Evolutionary conservation across 2,113 vertebrate genomes (phyloP).

Genomic region (Rhinoderma darwinii): DNA sequence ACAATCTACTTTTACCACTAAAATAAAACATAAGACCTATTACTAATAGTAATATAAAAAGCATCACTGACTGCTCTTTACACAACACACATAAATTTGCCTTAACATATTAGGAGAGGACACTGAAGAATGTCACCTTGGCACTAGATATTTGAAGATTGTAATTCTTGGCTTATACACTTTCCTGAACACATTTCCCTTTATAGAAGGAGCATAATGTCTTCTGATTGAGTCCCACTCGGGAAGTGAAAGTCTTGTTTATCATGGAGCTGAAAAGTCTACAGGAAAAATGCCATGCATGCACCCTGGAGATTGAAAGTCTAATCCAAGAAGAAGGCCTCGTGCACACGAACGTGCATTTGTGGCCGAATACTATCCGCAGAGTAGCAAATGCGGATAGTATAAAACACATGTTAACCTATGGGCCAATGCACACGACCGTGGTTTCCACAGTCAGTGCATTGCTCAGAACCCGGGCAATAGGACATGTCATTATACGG

Average conservation of each 20-base stretch:
- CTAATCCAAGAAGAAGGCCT: not conserved
- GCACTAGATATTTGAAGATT: not conserved
- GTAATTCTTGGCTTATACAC: conserved; percentile 9
- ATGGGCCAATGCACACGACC: no score
- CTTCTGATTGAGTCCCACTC: not conserved
- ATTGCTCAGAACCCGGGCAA: no score
- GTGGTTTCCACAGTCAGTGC: no score
- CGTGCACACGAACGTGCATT: no score
- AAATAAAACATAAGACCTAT: not conserved
- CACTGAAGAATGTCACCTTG: conserved; percentile 8
- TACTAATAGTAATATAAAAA: not conserved
- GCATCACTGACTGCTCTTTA: not conserved
- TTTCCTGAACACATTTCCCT: conserved; percentile 47
- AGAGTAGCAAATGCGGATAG: no score
- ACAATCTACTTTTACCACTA: not conserved
- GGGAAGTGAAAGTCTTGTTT: conserved; percentile 55
- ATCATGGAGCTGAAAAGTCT: conserved; percentile 27
- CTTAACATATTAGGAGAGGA: not conserved
- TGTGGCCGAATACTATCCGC: no score
- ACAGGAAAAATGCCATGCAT: conserved; percentile 48
- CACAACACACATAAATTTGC: not conserved
- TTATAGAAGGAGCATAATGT: conserved; percentile 10
- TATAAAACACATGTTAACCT: no score
- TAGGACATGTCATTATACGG: no score
- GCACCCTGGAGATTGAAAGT: conserved; percentile 14